Conservation (phyloP, 2,888 invertebrate species). For the Dendrolimus houi region DNA sequence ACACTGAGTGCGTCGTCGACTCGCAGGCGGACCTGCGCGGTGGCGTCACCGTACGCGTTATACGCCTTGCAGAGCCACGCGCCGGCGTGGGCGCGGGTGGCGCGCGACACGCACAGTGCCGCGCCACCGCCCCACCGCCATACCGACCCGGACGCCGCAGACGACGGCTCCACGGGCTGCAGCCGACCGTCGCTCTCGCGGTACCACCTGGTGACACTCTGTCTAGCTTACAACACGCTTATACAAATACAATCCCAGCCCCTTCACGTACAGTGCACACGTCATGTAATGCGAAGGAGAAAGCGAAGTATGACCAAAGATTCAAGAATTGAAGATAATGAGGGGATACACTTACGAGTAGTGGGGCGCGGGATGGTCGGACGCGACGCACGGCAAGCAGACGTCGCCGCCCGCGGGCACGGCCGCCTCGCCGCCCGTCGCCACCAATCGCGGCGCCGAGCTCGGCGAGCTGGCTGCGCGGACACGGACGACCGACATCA, state of each 20-base stretch:
- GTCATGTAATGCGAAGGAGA: too few relatives aligned
- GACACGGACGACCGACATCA: slow-evolving; percentile 1
- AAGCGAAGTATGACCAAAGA: too few relatives aligned
- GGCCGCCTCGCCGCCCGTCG: slow-evolving; percentile 67
- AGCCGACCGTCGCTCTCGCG: slow-evolving; percentile 73
- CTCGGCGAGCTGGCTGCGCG: slow-evolving; percentile 38
- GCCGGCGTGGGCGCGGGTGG: slow-evolving; percentile 77
- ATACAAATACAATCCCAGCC: not conserved
- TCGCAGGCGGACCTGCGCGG: slow-evolving; percentile 76
- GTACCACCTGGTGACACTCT: slow-evolving; percentile 61
- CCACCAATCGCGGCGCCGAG: slow-evolving; percentile 73
- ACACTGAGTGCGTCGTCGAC: slow-evolving; percentile 79
- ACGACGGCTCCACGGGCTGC: slow-evolving; percentile 25
- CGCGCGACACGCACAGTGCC: slow-evolving; percentile 81
- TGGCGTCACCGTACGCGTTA: slow-evolving; percentile 81
- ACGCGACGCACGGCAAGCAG: slow-evolving; percentile 80
- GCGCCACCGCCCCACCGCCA: slow-evolving; percentile 83
- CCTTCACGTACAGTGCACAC: too few relatives aligned
- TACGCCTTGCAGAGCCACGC: slow-evolving; percentile 83
- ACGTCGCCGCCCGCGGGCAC: slow-evolving; percentile 74
- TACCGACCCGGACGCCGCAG: slow-evolving; percentile 22
- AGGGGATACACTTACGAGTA: slow-evolving; percentile 66
- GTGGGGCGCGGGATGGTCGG: slow-evolving; percentile 79
- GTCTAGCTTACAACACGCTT: too few relatives aligned
- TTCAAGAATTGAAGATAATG: too few relatives aligned